Percentiles rank a stretch among this genome's conserved stretches.
phyloP scores from a whole-genome alignment of 2,113 vertebrate genomes.

The Forbesichthys agassizii region DNA sequence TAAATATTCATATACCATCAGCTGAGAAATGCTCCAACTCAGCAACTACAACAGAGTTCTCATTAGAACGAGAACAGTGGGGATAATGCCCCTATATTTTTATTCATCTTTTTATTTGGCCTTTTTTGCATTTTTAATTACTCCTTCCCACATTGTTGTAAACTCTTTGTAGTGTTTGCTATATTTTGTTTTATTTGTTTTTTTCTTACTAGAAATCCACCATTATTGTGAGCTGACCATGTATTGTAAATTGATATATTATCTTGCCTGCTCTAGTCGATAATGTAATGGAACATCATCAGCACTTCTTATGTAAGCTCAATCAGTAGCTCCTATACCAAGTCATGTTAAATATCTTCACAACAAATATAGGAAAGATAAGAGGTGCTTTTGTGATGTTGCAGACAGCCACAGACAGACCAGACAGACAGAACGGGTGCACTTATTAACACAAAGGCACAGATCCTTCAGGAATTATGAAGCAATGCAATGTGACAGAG shows the following conservation, averaged over 20 bases:
- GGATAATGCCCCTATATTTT: conserved; percentile 7
- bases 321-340: not conserved
- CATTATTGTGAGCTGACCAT: not conserved
- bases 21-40: conserved; percentile 53
- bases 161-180: not conserved
- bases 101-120: conserved; percentile 10
- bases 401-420: conserved; percentile 1
- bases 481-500: conserved; percentile 41
- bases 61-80: conserved; percentile 33
- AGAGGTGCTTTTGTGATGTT: conserved; percentile 14
- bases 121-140: conserved; percentile 26
- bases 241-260: not conserved
- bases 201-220: not conserved
- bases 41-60: conserved; percentile 41
- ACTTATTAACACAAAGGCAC: conserved; percentile 17
- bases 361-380: conserved; percentile 10
- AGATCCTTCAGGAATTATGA: conserved; percentile 36
- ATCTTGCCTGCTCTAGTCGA: too few relatives aligned
- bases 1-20: conserved; percentile 69
- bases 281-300: not conserved
- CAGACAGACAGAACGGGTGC: not conserved
- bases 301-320: not conserved
- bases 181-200: not conserved
- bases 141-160: conserved; percentile 5
- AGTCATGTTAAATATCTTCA: conserved; percentile 4